Evolutionary conservation across 2,888 invertebrate genomes (phyloP), one percentile per base, ranked within the genome.

Genomic region (Empis livida): DNA sequence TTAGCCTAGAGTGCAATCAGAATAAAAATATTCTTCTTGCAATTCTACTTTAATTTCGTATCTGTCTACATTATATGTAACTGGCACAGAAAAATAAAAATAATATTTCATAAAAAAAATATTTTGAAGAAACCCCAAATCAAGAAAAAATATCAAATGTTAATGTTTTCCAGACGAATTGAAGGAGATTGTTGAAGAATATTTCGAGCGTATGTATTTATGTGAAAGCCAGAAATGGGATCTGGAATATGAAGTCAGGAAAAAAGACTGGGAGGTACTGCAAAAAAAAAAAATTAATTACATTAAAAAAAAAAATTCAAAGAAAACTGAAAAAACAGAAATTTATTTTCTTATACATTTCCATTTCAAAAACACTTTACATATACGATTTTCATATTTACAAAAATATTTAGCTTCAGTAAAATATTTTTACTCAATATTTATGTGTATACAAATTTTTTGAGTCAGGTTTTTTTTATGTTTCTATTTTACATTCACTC

Each of bases 221-320:
- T 89, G 94, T 82, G 96, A 96, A 83, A 88, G 91, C 79, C 92
- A 93, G 79, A 96, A 96, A 82, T 97, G 95, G 87, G 97, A 97
- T 87, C 92, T 97, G 89, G 97, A 97, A 85, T 87, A 89, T 80
- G 92, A 94, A 84, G 94, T 96, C 80, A 87, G 93, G 79, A 94
- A 92, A 82, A 93, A 93, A 84, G 96, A 96, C 80, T 94, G 88
- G 80, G 96, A 96, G 92, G 95, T 95, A 86, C 82, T 80, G 78
- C 76, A 72, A 62, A 52, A 44, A 55, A 52, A 52, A 53, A 51
- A 52, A 52, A n/a, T n/a, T 53, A 37, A 49, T 48, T 52, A 47
- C 49, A 47, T 17, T n/a, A 44, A 51, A 51, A 47, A 52, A 39
- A 39, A 45, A 44, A 44, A 13, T 13, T n/a, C 20, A 45, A 45